Evolutionary conservation across 2,113 vertebrate species (phyloP), one percentile per base, ranked within the genome.

Genomic region (Empidonax traillii): DNA sequence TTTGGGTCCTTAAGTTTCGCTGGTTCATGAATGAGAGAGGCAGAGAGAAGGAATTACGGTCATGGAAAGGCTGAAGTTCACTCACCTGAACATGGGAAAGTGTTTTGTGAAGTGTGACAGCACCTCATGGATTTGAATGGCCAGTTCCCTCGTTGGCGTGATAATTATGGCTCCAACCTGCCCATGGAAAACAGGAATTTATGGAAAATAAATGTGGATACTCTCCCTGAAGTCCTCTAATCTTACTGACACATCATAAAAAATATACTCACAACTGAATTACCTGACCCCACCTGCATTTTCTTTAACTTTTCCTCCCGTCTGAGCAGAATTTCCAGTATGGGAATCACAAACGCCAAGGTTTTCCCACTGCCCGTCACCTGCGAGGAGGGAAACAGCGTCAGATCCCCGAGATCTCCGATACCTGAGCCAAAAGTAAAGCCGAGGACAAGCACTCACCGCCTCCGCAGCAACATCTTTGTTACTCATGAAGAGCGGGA

Each of bases 281-380:
- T 51, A 23, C 30, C 37, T 21, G 1, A 24, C 2, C 81, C 93
- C 87, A 99, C 99, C 98, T 99, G 99, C 97, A 97, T 97, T 97
- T 99, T 99, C 96, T 99, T 99, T 9, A 99, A 96, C 81, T 98
- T 99, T 49, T 99, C 99, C 53, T 99, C 99, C 84, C 99, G 97
- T 43, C 97, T 98, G 91, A 99, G 97, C 5, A 99, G 98, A 73
- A 99, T 99, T 87, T 99, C 99, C 72, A 99, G 85, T 2, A 99
- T 94, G 17, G 99, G 99, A 88, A 99, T 99, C 35, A 99, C 98
- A 85, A 99, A 99, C 0, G 99, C 99, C 1, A 99, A 97, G 0
- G 99, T 99, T 95, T 99, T 99, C 17, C 99, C 99, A 16, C 99
- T 99, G 9, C 99, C 99, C 0, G 99, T 99, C 61, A 99, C 98